Evolutionary conservation across 1,140 invertebrate species (phyloP), one percentile per base, ranked within the genome.

Genomic region (Drosophila burlai): DNA sequence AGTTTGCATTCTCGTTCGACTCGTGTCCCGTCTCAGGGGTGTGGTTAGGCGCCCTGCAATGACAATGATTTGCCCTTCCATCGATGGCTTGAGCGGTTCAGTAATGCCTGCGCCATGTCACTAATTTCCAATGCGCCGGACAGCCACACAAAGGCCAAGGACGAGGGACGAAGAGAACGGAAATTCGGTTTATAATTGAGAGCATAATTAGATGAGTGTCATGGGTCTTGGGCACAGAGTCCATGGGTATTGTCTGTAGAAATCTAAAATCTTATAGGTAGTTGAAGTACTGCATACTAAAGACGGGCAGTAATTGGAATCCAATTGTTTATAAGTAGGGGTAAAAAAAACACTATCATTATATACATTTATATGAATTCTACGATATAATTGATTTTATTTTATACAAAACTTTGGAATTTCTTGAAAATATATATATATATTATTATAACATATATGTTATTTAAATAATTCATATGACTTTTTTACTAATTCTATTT

Each of bases 41-140:
- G 77, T 59, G 84, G 77, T 65, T 76, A 57, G n/a, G 62, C 79
- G 79, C 72, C 85, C 67, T 61, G 68, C 77, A 80, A 90, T 90
- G 75, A 90, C 85, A 90, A 90, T 90, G 64, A 82, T 90, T 84
- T 84, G 74, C 85, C 66, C 63, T 79, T 71, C 85, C 60, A 89
- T 84, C 59, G 85, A 81, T 78, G 71, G 76, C 79, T 75, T 45
- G 66, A 60, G 63, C 38, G 31, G 40, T 18, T n/a, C 40, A 62
- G 60, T 81, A 76, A 73, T 73, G 71, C 71, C 71, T 61, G 68
- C 52, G 29, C 15, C 68, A 73, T 73, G 71, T 45, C 71, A 73
- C 71, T 72, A 73, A 73, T 73, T 61, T 73, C 34, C 54, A 73
- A 73, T 73, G 71, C 67, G 31, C 26, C 52, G 36, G 45, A 15